phyloP scores from a whole-genome alignment of 2,888 invertebrate genomes.

The Esperia sulphurella region DNA sequence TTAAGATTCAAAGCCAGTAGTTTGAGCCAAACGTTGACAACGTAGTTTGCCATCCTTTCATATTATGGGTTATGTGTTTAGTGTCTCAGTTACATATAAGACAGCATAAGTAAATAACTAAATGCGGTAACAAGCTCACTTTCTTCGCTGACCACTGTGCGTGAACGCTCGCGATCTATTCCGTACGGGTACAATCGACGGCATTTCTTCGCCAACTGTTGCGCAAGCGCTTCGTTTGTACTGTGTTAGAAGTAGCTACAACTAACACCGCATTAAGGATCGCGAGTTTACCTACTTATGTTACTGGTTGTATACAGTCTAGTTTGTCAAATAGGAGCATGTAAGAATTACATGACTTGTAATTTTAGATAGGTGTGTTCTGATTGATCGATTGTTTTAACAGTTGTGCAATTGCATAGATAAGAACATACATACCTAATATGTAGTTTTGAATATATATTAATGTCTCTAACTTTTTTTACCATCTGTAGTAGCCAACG shows the following conservation, averaged over 20 bases:
- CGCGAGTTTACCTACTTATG: background rate
- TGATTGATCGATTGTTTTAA: constrained; percentile 7
- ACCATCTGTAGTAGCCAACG: too few relatives aligned
- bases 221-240: constrained; percentile 52
- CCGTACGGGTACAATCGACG: constrained; percentile 25
- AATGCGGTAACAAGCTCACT: constrained; percentile 50
- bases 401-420: constrained; percentile 5
- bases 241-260: background rate
- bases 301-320: constrained; percentile 6
- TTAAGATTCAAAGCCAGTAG: too few relatives aligned
- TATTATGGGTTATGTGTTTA: too few relatives aligned
- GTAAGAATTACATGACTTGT: background rate
- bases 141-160: constrained; percentile 50
- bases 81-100: constrained; percentile 14
- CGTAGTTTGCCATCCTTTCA: too few relatives aligned
- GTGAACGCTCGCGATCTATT: constrained; percentile 43
- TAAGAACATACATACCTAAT: background rate
- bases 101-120: constrained; percentile 30
- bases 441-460: background rate
- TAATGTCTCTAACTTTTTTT: background rate
- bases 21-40: too few relatives aligned
- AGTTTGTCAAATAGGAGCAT: constrained; percentile 4
- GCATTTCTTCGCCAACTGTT: constrained; percentile 40
- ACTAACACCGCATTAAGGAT: too few relatives aligned
- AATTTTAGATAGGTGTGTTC: background rate